Base-by-base conservation (phyloP, 2,797 vertebrate genomes). In the Scarus forsteni region DNA sequence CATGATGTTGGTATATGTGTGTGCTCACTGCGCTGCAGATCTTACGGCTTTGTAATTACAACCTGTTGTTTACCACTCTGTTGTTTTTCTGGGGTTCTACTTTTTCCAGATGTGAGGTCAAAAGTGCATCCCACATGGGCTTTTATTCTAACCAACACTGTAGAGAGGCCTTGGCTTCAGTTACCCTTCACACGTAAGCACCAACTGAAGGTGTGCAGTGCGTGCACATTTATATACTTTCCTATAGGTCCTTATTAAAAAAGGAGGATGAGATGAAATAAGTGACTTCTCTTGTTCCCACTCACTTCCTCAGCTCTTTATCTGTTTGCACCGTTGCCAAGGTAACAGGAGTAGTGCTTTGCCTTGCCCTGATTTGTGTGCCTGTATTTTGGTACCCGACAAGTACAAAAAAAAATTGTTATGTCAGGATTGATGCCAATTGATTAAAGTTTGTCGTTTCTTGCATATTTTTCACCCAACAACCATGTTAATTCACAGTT, bases 291-390 rank as follows among this genome's bases (percentile, higher is more conserved):
- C 52, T 66, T 75, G 64, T 81, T 81, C 75, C 74, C 74, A 80
- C 85, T 85, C 84, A 79, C 73, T 85, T 84, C 62, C 74, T 72
- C 65, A 50, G 69, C 54, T 43, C 44, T 38, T 70, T 40, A 27
- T 81, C 67, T 82, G 77, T 84, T 89, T 89, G 60, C 66, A 65
- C 53, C 42, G 71, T 90, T 83, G 81, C 91, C 73, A 85, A 84
- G 84, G 85, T 59, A 91, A 91, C 89, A 85, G 66, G 71, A 45
- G 45, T 55, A 62, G 63, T 42, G 53, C 27, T 74, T 69, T 75
- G 42, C 83, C 38, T 73, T 39, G 16, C 73, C 58, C 61, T 75
- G 70, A 75, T 83, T 74, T 54, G 56, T 60, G 46, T 60, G 67
- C 62, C 65, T 76, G 39, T 75, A 54, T 58, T 77, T 67, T 71